These are phyloP conservation scores for Acleris literana DNA, from an alignment of 2,888 invertebrate genomes.

Conservation along the genomic window DNA sequence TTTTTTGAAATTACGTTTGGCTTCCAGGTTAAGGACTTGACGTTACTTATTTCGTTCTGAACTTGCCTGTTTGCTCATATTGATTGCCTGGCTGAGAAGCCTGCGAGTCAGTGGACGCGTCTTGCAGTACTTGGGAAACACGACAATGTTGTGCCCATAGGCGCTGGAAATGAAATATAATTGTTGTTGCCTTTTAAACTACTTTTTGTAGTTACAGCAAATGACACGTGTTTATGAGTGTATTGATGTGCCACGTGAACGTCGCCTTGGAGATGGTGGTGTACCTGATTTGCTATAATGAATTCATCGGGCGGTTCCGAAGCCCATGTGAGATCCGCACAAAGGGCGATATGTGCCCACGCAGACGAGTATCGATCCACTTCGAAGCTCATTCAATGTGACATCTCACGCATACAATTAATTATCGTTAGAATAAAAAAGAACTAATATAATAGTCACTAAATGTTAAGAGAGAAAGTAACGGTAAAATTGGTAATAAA, in stretches of 20 bases:
- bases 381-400: slow-evolving; percentile 83
- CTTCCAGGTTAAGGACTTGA: not conserved
- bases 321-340: slow-evolving; percentile 81
- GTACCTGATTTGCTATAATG: slow-evolving; percentile 78
- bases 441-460: slow-evolving; percentile 75
- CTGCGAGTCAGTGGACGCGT: slow-evolving; percentile 62
- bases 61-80: slow-evolving; percentile 66
- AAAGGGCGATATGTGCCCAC: slow-evolving; percentile 81
- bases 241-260: slow-evolving; percentile 26
- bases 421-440: slow-evolving; percentile 71
- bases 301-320: slow-evolving; percentile 78
- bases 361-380: slow-evolving; percentile 77
- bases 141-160: slow-evolving; percentile 78
- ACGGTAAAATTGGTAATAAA: slow-evolving; percentile 78
- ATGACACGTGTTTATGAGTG: slow-evolving; percentile 17
- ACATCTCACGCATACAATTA: slow-evolving; percentile 76
- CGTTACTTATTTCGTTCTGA: not conserved
- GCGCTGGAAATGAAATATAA: slow-evolving; percentile 60
- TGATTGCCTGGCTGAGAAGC: slow-evolving; percentile 60
- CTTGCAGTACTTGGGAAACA: slow-evolving; percentile 72
- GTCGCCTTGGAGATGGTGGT: not conserved
- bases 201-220: slow-evolving; percentile 13
- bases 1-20: not conserved
- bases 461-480: slow-evolving; percentile 75
- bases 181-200: not conserved